Conservation (phyloP, 2,888 invertebrate species). For the Phrixothrix hirtus region DNA sequence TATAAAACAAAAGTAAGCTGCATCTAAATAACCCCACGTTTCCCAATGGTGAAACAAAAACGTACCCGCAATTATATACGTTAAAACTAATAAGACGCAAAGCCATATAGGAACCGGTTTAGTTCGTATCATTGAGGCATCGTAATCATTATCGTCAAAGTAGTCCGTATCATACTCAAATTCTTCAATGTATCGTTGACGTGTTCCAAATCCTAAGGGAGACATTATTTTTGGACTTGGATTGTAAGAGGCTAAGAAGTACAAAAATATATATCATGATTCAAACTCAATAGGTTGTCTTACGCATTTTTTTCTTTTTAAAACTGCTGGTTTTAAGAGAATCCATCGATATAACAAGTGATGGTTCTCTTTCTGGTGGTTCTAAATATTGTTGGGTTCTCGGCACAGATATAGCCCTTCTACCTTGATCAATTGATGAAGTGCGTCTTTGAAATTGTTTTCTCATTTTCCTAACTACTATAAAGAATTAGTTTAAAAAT, state of each 20-base stretch:
- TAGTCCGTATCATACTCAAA: slow-evolving; percentile 65
- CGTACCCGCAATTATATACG: slow-evolving; percentile 88
- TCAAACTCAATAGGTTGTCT: too few species aligned
- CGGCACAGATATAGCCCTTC: slow-evolving; percentile 45
- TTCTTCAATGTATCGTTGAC: slow-evolving; percentile 64
- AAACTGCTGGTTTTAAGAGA: slow-evolving; percentile 2
- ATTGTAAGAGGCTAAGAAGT: slow-evolving; percentile 49
- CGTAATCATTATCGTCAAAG: slow-evolving; percentile 47
- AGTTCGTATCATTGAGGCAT: slow-evolving; percentile 56
- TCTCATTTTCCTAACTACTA: slow-evolving; percentile 18
- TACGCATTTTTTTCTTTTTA: slow-evolving; percentile 17
- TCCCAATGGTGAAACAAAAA: slow-evolving; percentile 86
- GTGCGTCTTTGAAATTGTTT: slow-evolving; percentile 19
- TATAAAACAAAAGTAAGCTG: slow-evolving; percentile 93
- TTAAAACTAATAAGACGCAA: slow-evolving; percentile 84
- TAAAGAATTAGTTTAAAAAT: background rate
- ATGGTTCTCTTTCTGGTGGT: slow-evolving; percentile 47
- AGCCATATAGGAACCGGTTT: slow-evolving; percentile 88
- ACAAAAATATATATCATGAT: background rate
- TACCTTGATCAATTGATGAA: slow-evolving; percentile 24
- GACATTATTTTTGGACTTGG: slow-evolving; percentile 69
- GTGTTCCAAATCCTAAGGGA: slow-evolving; percentile 68
- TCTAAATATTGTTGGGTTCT: slow-evolving; percentile 44
- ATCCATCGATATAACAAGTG: slow-evolving; percentile 20
- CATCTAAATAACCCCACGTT: slow-evolving; percentile 82